Evolutionary conservation across 1,140 invertebrate genomes (phyloP).

Genomic region (Pseudomyrmex cubaensis): DNA sequence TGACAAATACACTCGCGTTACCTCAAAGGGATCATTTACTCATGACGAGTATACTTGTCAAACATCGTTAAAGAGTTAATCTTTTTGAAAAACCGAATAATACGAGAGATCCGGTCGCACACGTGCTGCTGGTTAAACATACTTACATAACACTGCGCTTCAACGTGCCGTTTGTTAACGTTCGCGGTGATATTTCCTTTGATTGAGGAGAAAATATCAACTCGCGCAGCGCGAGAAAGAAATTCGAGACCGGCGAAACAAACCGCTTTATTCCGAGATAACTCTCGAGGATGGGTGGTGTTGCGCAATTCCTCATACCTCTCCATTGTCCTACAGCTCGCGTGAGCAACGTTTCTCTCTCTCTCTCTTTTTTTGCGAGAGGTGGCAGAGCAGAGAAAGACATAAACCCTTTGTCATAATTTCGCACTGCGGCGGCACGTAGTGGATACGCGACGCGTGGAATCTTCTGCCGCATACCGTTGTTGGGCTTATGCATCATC

Average conservation of each 20-base stretch:
- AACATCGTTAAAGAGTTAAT: too few species aligned
- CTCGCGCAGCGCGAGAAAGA: not conserved
- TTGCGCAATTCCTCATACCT: slow-evolving; percentile 32
- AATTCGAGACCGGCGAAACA: slow-evolving; percentile 38
- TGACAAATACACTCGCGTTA: too few species aligned
- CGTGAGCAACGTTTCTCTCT: slow-evolving; percentile 32
- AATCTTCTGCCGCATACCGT: slow-evolving; percentile 67
- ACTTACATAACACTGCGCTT: not conserved
- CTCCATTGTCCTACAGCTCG: slow-evolving; percentile 34
- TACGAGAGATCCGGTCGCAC: too few species aligned
- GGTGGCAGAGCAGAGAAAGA: slow-evolving; percentile 47
- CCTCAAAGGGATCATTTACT: too few species aligned
- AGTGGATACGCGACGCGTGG: slow-evolving; percentile 62
- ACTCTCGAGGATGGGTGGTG: slow-evolving; percentile 12
- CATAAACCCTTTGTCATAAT: slow-evolving; percentile 70
- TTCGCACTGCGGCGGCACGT: slow-evolving; percentile 59
- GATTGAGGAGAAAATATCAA: slow-evolving; percentile 32
- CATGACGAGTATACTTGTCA: too few species aligned
- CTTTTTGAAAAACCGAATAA: too few species aligned
- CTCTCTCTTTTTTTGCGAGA: slow-evolving; percentile 15
- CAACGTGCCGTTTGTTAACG: slow-evolving; percentile 24
- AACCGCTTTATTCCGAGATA: slow-evolving; percentile 53
- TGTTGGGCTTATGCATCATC: slow-evolving; percentile 61
- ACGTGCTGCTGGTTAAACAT: too few species aligned
- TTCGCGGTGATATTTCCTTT: not conserved